phyloP scores from a whole-genome alignment of 2,888 invertebrate species.

The Campoplex capitator region DNA sequence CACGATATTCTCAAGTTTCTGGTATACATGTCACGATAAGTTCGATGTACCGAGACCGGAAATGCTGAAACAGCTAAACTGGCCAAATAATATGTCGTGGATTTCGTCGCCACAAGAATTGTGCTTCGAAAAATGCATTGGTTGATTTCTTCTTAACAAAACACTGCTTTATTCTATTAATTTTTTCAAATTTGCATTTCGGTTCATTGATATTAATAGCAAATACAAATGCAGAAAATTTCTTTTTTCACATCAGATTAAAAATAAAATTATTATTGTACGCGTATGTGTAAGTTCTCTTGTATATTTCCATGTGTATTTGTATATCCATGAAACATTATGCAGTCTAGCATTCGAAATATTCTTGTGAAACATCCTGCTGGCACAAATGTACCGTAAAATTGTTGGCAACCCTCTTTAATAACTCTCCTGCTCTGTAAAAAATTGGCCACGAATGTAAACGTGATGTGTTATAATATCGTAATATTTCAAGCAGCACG shows the following conservation, averaged over 20 bases:
- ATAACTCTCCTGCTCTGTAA: slow-evolving; percentile 69
- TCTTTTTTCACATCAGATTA: neutral
- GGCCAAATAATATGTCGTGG: slow-evolving; percentile 31
- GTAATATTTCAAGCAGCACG: slow-evolving; percentile 30
- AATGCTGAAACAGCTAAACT: slow-evolving; percentile 38
- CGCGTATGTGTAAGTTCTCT: neutral
- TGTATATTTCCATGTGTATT: slow-evolving; percentile 6
- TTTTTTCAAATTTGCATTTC: neutral
- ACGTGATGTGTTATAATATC: slow-evolving; percentile 7
- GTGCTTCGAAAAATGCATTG: neutral
- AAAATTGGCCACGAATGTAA: slow-evolving; percentile 16
- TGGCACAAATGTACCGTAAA: slow-evolving; percentile 75
- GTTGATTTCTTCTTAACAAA: neutral
- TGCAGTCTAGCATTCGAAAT: slow-evolving; percentile 57
- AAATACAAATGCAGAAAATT: neutral
- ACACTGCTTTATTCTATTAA: neutral
- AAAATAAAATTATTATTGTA: neutral
- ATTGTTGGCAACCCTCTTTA: slow-evolving; percentile 78
- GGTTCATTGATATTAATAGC: neutral
- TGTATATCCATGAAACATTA: slow-evolving; percentile 24
- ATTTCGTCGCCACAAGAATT: slow-evolving; percentile 23
- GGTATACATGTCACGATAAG: slow-evolving; percentile 6
- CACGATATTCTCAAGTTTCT: slow-evolving; percentile 29
- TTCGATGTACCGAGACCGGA: neutral
- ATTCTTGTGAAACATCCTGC: slow-evolving; percentile 71